Percentiles rank a stretch among this genome's conserved stretches.
These are phyloP conservation scores for Mugil cephalus DNA, from an alignment of 2,113 vertebrate species.

Conservation along the genomic window DNA sequence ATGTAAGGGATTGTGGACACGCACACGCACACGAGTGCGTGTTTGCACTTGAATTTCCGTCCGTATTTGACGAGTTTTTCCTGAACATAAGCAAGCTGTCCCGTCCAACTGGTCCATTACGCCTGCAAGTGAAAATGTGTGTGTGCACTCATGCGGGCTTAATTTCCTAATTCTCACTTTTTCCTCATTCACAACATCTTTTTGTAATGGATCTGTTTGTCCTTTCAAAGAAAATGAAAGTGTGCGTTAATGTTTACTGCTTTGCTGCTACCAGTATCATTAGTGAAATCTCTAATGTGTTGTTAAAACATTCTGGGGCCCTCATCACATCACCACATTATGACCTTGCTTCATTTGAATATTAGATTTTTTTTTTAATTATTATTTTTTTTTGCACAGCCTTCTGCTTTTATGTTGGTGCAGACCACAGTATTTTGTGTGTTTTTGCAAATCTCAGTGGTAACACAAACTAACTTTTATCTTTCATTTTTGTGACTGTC, in stretches of 20 bases:
- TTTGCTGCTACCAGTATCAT: constrained; percentile 64
- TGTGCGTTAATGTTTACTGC: constrained; percentile 70
- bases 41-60: constrained; percentile 24
- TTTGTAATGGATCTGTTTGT: constrained; percentile 59
- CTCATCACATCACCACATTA: constrained; percentile 50
- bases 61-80: constrained; percentile 65
- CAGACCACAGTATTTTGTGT: background rate
- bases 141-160: constrained; percentile 69
- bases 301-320: constrained; percentile 66
- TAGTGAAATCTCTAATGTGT: constrained; percentile 68
- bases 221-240: constrained; percentile 74
- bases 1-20: constrained; percentile 11
- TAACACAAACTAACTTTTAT: background rate
- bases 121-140: constrained; percentile 55
- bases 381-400: background rate
- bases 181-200: constrained; percentile 42
- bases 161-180: constrained; percentile 62
- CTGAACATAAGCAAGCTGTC: constrained; percentile 80
- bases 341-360: constrained; percentile 62
- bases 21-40: background rate
- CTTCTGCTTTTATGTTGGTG: background rate
- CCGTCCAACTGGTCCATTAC: constrained; percentile 78
- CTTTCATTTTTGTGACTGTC: no score
- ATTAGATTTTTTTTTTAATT: background rate
- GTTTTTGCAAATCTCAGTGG: background rate